Conservation (phyloP, 2,797 vertebrate genomes). For the Tapirus indicus region DNA sequence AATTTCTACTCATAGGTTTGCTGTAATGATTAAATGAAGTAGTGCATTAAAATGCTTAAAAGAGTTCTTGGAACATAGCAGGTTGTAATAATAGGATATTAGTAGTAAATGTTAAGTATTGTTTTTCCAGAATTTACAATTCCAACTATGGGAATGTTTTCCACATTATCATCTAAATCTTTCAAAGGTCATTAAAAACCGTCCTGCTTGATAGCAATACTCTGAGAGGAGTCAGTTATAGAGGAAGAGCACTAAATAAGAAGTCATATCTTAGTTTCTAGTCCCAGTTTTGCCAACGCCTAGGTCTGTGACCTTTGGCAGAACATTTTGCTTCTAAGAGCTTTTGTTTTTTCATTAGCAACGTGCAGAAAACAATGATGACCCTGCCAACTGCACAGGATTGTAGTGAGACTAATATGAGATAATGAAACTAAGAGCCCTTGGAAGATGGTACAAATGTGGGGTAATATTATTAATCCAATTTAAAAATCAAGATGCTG, state of each 20-base stretch:
- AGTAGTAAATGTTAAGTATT: neutral
- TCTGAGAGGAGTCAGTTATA: neutral
- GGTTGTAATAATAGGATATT: neutral
- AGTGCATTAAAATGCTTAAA: neutral
- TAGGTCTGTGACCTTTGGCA: neutral
- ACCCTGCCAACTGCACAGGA: neutral
- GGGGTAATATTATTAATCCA: neutral
- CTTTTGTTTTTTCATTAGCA: neutral
- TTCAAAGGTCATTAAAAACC: neutral
- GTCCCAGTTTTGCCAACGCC: neutral
- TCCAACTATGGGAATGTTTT: neutral
- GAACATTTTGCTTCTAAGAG: neutral
- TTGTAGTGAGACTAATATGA: neutral
- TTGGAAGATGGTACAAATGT: neutral
- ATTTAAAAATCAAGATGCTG: neutral
- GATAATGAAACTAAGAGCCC: neutral
- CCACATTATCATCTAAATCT: neutral
- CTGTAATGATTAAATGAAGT: neutral
- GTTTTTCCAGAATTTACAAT: constrained; percentile 24
- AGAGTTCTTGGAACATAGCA: neutral
- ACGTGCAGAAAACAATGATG: neutral
- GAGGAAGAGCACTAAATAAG: neutral
- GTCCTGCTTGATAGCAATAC: neutral
- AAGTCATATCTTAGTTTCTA: neutral
- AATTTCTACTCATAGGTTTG: neutral